phyloP scores from a whole-genome alignment of 2,797 vertebrate species.

The Hydrophis major region DNA sequence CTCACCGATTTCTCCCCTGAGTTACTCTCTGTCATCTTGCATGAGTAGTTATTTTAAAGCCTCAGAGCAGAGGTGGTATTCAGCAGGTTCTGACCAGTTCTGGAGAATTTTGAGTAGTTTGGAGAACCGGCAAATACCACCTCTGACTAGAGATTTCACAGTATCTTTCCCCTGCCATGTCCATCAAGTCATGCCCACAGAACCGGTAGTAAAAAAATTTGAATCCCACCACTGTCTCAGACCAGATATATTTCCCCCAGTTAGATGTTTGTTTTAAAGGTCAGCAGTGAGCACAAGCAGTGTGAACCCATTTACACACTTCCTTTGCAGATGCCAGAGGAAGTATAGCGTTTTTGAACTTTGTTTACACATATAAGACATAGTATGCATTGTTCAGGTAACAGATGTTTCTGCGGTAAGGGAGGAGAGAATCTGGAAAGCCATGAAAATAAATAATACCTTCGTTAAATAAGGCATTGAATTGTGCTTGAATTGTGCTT shows the following conservation, averaged over 20 bases:
- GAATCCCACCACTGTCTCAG: not conserved
- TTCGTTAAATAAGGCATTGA: not conserved
- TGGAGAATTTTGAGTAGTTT: no score
- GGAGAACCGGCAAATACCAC: no score
- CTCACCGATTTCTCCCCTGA: slow-evolving; percentile 42
- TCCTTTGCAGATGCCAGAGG: not conserved
- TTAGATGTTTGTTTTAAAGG: not conserved
- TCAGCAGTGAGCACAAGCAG: not conserved
- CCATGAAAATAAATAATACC: not conserved
- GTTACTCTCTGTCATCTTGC: not conserved
- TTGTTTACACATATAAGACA: not conserved
- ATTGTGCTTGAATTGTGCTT: not conserved
- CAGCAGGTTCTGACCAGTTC: no score
- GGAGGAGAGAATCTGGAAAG: not conserved
- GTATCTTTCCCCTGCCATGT: no score
- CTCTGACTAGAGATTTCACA: no score
- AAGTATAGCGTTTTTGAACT: not conserved
- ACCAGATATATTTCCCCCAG: slow-evolving; percentile 4
- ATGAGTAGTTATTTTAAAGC: not conserved
- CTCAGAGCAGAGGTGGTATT: not conserved
- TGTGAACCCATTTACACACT: not conserved
- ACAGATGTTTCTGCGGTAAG: not conserved
- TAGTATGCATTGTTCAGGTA: not conserved
- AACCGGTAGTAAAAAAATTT: no score
- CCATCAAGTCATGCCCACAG: no score